Percentiles rank a stretch among this genome's conserved stretches.
These are phyloP conservation scores for Batillaria attramentaria DNA, from an alignment of 1,140 invertebrate species.

Conservation along the genomic window DNA sequence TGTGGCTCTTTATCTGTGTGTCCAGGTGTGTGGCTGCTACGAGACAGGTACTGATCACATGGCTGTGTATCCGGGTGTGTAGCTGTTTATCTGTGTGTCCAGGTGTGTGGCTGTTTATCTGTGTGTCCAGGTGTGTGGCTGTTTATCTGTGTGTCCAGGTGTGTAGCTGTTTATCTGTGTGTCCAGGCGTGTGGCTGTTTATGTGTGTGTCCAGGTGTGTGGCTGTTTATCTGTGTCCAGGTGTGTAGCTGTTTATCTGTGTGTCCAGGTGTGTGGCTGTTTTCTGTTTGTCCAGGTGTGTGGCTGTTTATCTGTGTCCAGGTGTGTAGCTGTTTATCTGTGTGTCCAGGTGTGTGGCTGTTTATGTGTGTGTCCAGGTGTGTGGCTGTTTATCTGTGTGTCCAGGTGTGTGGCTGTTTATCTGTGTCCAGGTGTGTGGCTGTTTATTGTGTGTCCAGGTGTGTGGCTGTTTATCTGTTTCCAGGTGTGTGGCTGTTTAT, in stretches of 20 bases:
- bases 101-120: neutral
- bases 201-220: neutral
- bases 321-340: neutral
- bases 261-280: conserved; percentile 10
- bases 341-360: neutral
- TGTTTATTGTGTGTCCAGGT: neutral
- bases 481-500: neutral
- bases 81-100: neutral
- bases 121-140: neutral
- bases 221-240: neutral
- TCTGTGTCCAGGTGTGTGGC: conserved; percentile 1
- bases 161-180: conserved; percentile 9
- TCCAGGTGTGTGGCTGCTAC: no score
- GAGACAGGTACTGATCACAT: no score
- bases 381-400: neutral
- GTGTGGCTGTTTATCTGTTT: neutral
- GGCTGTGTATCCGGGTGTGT: neutral
- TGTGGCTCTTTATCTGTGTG: no score
- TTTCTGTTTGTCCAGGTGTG: neutral
- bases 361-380: neutral
- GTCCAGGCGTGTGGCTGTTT: neutral
- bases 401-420: neutral
- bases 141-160: neutral
- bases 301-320: neutral
- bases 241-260: neutral